These are phyloP conservation scores for Drosophila pegasa DNA, from an alignment of 2,888 invertebrate genomes.

Conservation along the genomic window DNA sequence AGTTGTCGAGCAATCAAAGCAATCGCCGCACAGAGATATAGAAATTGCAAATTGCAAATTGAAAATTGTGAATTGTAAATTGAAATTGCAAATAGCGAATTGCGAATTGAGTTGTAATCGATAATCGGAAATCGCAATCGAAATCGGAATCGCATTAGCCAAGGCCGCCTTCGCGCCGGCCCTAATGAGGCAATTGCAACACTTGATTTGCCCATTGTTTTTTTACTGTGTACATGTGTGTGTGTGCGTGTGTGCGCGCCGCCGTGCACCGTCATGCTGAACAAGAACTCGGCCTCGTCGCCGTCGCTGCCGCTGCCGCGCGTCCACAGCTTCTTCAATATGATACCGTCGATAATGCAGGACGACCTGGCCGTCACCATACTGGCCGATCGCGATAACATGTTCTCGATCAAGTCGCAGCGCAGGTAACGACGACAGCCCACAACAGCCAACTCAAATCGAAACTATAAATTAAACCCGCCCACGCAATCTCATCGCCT, in stretches of 20 bases:
- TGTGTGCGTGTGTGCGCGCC: not conserved
- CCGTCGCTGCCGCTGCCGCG: conserved; percentile 80
- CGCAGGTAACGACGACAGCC: conserved; percentile 72
- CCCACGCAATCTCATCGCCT: conserved; percentile 45
- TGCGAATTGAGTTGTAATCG: not conserved
- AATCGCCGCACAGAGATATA: conserved; percentile 13
- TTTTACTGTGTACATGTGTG: conserved; percentile 27
- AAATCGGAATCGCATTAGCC: conserved; percentile 6
- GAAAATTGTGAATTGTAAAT: conserved; percentile 8
- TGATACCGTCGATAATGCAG: conserved; percentile 83
- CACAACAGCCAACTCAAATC: conserved; percentile 2
- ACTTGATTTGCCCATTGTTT: conserved; percentile 19
- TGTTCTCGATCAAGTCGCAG: conserved; percentile 82
- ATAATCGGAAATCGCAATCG: not conserved
- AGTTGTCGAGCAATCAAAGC: conserved; percentile 15
- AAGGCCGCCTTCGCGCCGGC: conserved; percentile 7
- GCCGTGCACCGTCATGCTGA: conserved; percentile 63
- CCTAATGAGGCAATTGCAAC: conserved; percentile 16
- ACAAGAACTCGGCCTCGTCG: conserved; percentile 79
- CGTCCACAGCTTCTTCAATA: conserved; percentile 82
- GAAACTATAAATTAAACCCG: not conserved
- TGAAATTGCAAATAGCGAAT: conserved; percentile 10
- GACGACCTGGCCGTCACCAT: conserved; percentile 83
- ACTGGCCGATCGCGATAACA: conserved; percentile 82
- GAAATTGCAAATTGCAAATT: conserved; percentile 8